These are phyloP conservation scores for Trisateles emortualis DNA, from an alignment of 2,888 invertebrate species.

Conservation along the genomic window DNA sequence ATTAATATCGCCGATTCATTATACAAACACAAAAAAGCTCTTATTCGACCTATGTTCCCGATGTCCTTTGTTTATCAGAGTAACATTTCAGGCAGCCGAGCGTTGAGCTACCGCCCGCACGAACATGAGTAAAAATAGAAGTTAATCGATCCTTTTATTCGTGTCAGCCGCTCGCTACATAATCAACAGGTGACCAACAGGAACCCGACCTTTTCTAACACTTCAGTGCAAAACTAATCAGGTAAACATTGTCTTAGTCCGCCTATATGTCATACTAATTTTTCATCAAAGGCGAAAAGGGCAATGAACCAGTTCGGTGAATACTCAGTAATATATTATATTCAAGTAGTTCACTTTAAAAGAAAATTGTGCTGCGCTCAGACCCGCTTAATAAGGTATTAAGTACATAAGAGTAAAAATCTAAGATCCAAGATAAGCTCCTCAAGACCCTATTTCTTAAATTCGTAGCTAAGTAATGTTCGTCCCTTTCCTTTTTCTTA, in stretches of 20 bases:
- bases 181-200: slow-evolving; percentile 52
- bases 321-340: neutral
- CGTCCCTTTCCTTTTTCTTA: too few relatives aligned
- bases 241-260: slow-evolving; percentile 23
- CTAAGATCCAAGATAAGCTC: too few relatives aligned
- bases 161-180: slow-evolving; percentile 77
- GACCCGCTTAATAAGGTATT: too few relatives aligned
- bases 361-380: too few relatives aligned
- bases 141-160: slow-evolving; percentile 83
- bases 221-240: slow-evolving; percentile 44
- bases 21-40: slow-evolving; percentile 53
- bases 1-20: slow-evolving; percentile 14
- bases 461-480: too few relatives aligned
- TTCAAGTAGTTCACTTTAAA: too few relatives aligned
- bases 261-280: neutral
- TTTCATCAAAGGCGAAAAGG: slow-evolving; percentile 14
- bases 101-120: slow-evolving; percentile 58
- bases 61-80: slow-evolving; percentile 63
- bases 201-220: slow-evolving; percentile 49
- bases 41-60: slow-evolving; percentile 52
- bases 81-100: slow-evolving; percentile 59
- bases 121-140: slow-evolving; percentile 82
- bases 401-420: too few relatives aligned
- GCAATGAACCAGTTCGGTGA: neutral
- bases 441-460: too few relatives aligned